Percentiles rank a stretch among this genome's conserved stretches.
phyloP scores from a whole-genome alignment of 2,113 vertebrate genomes.

The Xenopus tropicalis region UCB_Xtro_10.0 CM004450.2:52256501-52257000 shows the following conservation, averaged over 20 bases:
- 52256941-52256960: too few relatives aligned
- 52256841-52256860: too few relatives aligned
- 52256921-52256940: too few relatives aligned
- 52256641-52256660: constrained; percentile 51
- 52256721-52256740: constrained; percentile 45
- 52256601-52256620: constrained; percentile 38
- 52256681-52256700: constrained; percentile 46
- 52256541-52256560: constrained; percentile 15
- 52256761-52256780: constrained; percentile 35
- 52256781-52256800: constrained; percentile 18
- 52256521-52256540: constrained; percentile 42
- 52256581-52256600: constrained; percentile 39
- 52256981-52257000: too few relatives aligned
- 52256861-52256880: too few relatives aligned
- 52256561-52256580: constrained; percentile 17
- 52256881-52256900: too few relatives aligned
- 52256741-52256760: constrained; percentile 46
- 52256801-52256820: too few relatives aligned
- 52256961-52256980: too few relatives aligned
- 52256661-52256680: constrained; percentile 53
- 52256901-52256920: too few relatives aligned
- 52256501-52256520: constrained; percentile 53
- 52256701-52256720: constrained; percentile 51
- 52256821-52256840: too few relatives aligned
- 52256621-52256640: constrained; percentile 51